Base-by-base conservation (phyloP, 1,140 invertebrate species). In the Acromyrmex heyeri region DNA sequence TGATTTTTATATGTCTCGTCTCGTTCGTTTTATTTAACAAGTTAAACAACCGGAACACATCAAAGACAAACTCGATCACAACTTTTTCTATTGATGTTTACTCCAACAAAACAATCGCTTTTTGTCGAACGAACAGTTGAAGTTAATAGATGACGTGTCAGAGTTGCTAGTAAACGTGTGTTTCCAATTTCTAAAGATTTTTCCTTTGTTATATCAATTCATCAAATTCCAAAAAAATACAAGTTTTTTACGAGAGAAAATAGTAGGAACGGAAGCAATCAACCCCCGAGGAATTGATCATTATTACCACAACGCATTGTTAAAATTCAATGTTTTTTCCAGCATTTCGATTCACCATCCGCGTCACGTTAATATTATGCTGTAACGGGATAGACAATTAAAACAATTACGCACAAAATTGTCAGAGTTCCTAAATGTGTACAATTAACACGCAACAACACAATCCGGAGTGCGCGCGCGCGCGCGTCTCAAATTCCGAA, bases 401-500 rank as follows among this genome's bases (percentile, higher is more conserved):
- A 44, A 70, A 18, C 14, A 3, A 62, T 27, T 53, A 64, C 24
- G 12, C 38, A 50, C 6, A 12, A 34, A 53, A 61, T 34, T 27
- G 8, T 12, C 4, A 53, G 62, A 73, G 69, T 61, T 21, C 61
- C 38, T 57, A 34, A 38, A 30, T 48, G 18, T n/a, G 7, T 69
- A 64, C 14, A 72, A 82, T 82, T 48, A 61, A 82, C 67, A 55
- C n/a, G 64, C 24, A 27, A 18, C 18, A 53, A 67, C 76, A 67
- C 38, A 59, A 62, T 27, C 1, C 53, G 38, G 1, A 30, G 24
- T 53, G 24, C 61, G 76, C 62, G 62, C 57, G 75, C 27, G 64
- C 64, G 65, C 14, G 62, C 34, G 65, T 34, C 55, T 83, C 69
- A 50, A 73, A 83, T 83, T 83, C 55, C 69, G 55, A n/a, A 83